Percentiles rank a stretch among this genome's conserved stretches.
These are phyloP conservation scores for Synanthedon formicaeformis DNA, from an alignment of 2,888 invertebrate species.

Conservation along the genomic window DNA sequence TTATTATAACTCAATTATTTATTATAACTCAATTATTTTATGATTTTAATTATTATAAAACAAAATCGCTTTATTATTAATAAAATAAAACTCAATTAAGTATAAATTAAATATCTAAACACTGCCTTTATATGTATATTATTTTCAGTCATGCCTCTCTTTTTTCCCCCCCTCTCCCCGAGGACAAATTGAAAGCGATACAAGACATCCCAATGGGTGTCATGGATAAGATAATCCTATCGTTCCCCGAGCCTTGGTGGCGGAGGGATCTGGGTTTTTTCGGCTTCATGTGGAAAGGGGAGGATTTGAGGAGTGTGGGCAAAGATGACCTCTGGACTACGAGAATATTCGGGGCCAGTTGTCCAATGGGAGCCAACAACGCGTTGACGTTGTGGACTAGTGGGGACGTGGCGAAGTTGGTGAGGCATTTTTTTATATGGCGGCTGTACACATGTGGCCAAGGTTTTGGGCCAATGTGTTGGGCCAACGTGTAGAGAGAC, in stretches of 20 bases:
- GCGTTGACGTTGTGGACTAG: constrained; percentile 27
- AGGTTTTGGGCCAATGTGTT: too few species aligned
- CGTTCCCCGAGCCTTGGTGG: constrained; percentile 77
- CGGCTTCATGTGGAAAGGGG: constrained; percentile 48
- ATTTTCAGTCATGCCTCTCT: constrained; percentile 44
- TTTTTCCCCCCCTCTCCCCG: constrained; percentile 70
- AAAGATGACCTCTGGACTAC: constrained; percentile 18
- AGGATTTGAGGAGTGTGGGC: constrained; percentile 11
- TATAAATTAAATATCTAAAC: too few species aligned
- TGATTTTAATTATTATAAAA: too few species aligned
- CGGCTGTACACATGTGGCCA: too few species aligned
- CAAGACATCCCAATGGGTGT: constrained; percentile 73
- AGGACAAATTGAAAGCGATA: constrained; percentile 66
- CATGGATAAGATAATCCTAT: constrained; percentile 76
- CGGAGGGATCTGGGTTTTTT: constrained; percentile 27
- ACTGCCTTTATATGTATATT: too few species aligned
- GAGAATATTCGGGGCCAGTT: constrained; percentile 18
- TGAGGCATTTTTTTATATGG: neutral
- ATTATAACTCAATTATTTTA: too few species aligned
- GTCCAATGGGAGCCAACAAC: constrained; percentile 14
- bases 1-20: too few species aligned
- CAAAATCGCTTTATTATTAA: too few species aligned
- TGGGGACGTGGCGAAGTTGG: constrained; percentile 20
- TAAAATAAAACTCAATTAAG: too few species aligned
- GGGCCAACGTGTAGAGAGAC: too few species aligned